Evolutionary conservation across 64 coral and sea anemone species (phyloP), one percentile per base, ranked within the genome.

Genomic region (Pachyseris speciosa): DNA sequence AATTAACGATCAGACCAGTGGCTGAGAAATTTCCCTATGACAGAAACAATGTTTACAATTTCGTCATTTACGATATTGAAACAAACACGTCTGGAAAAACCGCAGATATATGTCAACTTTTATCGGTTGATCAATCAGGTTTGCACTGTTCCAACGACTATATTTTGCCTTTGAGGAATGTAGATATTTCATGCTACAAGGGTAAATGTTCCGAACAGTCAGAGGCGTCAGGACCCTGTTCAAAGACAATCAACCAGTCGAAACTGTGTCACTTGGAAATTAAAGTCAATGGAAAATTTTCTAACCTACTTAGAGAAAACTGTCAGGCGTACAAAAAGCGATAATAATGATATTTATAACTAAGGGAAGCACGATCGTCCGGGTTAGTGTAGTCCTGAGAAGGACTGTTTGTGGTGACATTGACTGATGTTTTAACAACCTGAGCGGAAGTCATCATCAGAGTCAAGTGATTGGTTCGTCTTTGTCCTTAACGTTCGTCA

Each of bases 31-130:
- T 86, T 49, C 64, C 90, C 65, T 86, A 52, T 91, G 44, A 73
- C 34, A 45, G 71, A 73, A 83, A 91, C 61, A 71, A 19, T 27
- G 40, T 22, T 49, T 90, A 83, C 64, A 90, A 90, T 81, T 81
- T 90, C 31, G 47, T 90, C 52, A 70, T 81, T 75, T 92, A 84
- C 64, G 80, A 84, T 80, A 92, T 65, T 74, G 89, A 92, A 92
- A 92, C 79, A 75, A 92, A 85, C 67, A 92, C 80, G 72, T 25
- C 10, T 41, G 86, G 86, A 63, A 88, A 88, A 77, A 76, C 45
- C 36, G 86, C 69, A 74, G 86, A 88, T 30, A 72, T 88, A 27
- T 74, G 68, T 69, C 85, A 87, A 74, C 85, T 87, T 57, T 87
- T 67, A 34, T 66, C 85, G 34, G 70, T 53, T 51, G 85, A 55